Conservation (phyloP, 2,888 invertebrate genomes). For the Metellina segmentata region DNA sequence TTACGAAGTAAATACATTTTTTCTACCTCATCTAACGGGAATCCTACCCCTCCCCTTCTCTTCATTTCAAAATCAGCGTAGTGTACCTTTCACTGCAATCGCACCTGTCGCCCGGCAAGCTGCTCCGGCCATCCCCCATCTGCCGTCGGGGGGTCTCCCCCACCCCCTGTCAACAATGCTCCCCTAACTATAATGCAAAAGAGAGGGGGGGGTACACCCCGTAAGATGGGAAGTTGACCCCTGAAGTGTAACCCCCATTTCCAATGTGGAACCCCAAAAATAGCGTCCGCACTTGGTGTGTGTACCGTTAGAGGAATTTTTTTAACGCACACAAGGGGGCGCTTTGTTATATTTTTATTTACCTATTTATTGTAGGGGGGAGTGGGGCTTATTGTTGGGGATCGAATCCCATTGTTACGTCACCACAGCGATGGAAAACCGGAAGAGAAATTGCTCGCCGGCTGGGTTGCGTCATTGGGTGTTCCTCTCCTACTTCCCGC, state of each 20-base stretch:
- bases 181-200: constrained; percentile 38
- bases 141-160: constrained; percentile 22
- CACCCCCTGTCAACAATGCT: constrained; percentile 67
- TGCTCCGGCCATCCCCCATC: constrained; percentile 52
- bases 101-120: constrained; percentile 71
- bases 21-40: constrained; percentile 60
- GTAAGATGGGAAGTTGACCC: constrained; percentile 75
- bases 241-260: constrained; percentile 34
- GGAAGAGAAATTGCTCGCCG: constrained; percentile 59
- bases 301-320: constrained; percentile 61
- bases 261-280: constrained; percentile 51
- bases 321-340: background rate
- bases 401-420: constrained; percentile 67
- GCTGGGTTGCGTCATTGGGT: constrained; percentile 52
- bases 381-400: constrained; percentile 35
- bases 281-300: constrained; percentile 48
- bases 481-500: constrained; percentile 26
- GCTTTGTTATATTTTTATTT: constrained; percentile 73
- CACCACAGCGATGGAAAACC: constrained; percentile 65
- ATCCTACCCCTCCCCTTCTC: background rate
- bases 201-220: constrained; percentile 26
- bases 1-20: constrained; percentile 59
- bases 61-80: constrained; percentile 29
- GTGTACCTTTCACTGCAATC: constrained; percentile 49
- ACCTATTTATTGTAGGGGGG: constrained; percentile 73